Conservation (phyloP, 2,888 invertebrate genomes). For the Amorpha juglandis region DNA sequence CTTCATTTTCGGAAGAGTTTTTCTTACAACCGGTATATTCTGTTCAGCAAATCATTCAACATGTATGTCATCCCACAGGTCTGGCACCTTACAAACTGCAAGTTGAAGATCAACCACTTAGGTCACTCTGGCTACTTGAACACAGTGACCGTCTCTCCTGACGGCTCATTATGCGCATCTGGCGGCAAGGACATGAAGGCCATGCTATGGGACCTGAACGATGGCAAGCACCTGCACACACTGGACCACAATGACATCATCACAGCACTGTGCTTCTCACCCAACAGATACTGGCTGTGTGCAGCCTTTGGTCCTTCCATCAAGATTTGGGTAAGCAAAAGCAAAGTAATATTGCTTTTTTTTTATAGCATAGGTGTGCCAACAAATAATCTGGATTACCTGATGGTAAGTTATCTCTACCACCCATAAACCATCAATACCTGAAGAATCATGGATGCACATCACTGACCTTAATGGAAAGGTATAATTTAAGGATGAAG, state of each 20-base stretch:
- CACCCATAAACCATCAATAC: too few species aligned
- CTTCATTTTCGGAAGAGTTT: too few species aligned
- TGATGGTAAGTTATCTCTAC: too few species aligned
- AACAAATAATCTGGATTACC: too few species aligned
- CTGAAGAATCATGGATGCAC: too few species aligned
- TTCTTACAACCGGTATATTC: too few species aligned
- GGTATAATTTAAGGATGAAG: too few species aligned
- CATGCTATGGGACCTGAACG: conserved; percentile 99
- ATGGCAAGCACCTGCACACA: conserved; percentile 99
- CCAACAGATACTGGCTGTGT: conserved; percentile 99
- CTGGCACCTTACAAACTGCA: conserved; percentile 99
- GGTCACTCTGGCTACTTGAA: conserved; percentile 99
- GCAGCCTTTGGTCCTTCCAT: conserved; percentile 99
- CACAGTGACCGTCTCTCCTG: conserved; percentile 99
- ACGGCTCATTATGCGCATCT: conserved; percentile 99
- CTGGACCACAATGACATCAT: conserved; percentile 99
- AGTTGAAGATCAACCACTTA: conserved; percentile 98
- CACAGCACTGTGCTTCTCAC: conserved; percentile 99
- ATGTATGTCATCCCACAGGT: conserved; percentile 82
- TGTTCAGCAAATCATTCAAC: too few species aligned
- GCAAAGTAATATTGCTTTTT: too few species aligned
- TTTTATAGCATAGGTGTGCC: too few species aligned
- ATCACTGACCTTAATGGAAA: too few species aligned
- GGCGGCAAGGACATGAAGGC: conserved; percentile 99
- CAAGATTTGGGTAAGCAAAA: conserved; percentile 97